Percentiles rank a stretch among this genome's conserved stretches.
Evolutionary conservation across 2,797 vertebrate species (phyloP).

Genomic region (Coreius guichenoti): DNA sequence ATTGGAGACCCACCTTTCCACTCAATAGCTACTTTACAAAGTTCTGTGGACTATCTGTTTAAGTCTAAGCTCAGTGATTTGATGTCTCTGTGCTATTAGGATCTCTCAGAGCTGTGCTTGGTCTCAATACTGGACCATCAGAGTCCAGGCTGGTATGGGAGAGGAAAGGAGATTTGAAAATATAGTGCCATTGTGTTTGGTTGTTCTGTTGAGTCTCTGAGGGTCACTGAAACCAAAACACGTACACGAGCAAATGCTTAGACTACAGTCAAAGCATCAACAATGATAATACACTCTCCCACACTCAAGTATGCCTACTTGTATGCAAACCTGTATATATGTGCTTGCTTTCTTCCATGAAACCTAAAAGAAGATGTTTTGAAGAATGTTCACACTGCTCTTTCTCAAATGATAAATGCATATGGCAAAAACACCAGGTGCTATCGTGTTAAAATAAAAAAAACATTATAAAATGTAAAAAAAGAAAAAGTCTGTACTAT

Average conservation of each 20-base stretch:
- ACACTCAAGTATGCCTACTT: slow-evolving; percentile 25
- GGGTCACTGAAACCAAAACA: slow-evolving; percentile 49
- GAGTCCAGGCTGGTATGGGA: slow-evolving; percentile 8
- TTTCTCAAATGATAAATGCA: background rate
- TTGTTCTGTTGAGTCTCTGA: slow-evolving; percentile 40
- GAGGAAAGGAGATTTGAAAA: slow-evolving; percentile 10
- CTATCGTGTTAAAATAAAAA: background rate
- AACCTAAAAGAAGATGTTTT: slow-evolving; percentile 9
- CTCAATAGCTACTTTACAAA: background rate
- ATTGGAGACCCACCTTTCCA: slow-evolving; percentile 32
- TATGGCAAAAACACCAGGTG: background rate
- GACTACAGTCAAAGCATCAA: slow-evolving; percentile 30
- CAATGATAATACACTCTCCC: slow-evolving; percentile 49
- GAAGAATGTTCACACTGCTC: background rate
- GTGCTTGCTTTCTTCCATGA: background rate
- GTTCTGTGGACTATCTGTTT: slow-evolving; percentile 2
- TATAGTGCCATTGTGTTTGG: slow-evolving; percentile 6
- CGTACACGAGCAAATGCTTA: slow-evolving; percentile 19
- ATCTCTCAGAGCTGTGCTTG: slow-evolving; percentile 17
- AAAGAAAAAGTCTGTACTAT: background rate
- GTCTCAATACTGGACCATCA: background rate
- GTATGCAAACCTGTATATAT: background rate
- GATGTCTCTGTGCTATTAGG: background rate
- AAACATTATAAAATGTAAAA: background rate
- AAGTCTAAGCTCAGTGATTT: background rate